Conservation (phyloP, 2,113 vertebrate species). For the Callorhinus ursinus region DNA sequence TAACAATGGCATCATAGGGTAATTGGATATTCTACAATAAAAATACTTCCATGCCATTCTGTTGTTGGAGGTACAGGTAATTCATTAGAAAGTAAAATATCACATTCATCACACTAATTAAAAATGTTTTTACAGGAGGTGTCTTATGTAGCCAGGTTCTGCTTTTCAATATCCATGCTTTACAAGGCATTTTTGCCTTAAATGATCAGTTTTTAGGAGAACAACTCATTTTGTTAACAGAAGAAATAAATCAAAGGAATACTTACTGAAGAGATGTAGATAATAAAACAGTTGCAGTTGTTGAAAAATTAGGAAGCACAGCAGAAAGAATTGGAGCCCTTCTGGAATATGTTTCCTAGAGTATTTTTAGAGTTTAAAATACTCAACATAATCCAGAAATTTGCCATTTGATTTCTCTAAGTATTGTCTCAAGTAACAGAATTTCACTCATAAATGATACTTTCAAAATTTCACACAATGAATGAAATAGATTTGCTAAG, state of each 20-base stretch:
- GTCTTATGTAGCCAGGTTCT: background rate
- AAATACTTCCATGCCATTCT: background rate
- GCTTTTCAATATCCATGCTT: background rate
- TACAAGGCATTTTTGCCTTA: background rate
- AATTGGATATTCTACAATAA: conserved; percentile 1
- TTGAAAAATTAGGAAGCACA: background rate
- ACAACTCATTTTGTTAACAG: background rate
- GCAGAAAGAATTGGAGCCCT: background rate
- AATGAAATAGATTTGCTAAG: background rate
- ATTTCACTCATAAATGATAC: background rate
- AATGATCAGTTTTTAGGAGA: background rate
- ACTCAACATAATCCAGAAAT: background rate
- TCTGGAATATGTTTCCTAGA: background rate
- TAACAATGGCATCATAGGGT: background rate
- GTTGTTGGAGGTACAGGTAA: background rate
- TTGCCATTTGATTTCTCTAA: background rate
- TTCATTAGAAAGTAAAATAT: background rate
- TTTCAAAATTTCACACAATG: background rate
- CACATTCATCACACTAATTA: background rate
- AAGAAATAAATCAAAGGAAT: background rate
- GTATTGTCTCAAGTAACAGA: background rate
- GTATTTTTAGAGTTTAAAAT: conserved; percentile 3
- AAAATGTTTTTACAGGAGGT: background rate
- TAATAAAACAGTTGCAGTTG: background rate
- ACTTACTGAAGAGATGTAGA: background rate